phyloP scores from a whole-genome alignment of 1,140 invertebrate genomes.

The Berghia stephanieae region DNA sequence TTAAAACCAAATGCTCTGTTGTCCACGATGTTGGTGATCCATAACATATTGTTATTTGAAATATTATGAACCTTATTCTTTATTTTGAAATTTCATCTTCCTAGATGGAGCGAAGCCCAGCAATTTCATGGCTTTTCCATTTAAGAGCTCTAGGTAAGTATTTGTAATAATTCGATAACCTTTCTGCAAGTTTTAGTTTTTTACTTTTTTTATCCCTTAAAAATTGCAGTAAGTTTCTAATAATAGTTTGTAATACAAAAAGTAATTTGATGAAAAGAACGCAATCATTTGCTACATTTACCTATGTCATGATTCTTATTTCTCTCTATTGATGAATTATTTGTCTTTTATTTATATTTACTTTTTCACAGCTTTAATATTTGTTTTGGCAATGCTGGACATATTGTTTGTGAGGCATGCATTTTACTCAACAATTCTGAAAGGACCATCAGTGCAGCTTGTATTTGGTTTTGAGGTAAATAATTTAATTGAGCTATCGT shows the following conservation, averaged over 20 bases:
- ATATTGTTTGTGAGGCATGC: constrained; percentile 92
- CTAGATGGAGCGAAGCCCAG: constrained; percentile 98
- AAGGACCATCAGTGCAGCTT: constrained; percentile 96
- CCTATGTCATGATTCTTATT: no score
- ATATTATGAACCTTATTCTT: constrained; percentile 26
- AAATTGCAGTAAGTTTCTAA: no score
- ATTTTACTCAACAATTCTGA: constrained; percentile 91
- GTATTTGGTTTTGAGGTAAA: constrained; percentile 96
- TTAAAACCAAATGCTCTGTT: no score
- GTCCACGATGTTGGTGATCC: no score
- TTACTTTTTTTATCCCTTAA: no score
- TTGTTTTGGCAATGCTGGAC: constrained; percentile 84
- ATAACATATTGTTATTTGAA: no score
- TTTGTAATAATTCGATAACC: no score
- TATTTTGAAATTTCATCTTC: constrained; percentile 60
- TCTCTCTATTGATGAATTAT: no score
- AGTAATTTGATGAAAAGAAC: no score
- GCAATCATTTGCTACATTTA: no score
- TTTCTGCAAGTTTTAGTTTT: no score
- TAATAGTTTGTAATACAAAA: no score
- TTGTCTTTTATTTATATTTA: constrained; percentile 23
- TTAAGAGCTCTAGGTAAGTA: constrained; percentile 84
- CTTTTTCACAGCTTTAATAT: constrained; percentile 74
- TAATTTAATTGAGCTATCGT: constrained; percentile 25
- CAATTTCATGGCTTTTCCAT: constrained; percentile 96